Evolutionary conservation across 2,888 invertebrate species (phyloP).

Genomic region (Polylopha cassiicola): DNA sequence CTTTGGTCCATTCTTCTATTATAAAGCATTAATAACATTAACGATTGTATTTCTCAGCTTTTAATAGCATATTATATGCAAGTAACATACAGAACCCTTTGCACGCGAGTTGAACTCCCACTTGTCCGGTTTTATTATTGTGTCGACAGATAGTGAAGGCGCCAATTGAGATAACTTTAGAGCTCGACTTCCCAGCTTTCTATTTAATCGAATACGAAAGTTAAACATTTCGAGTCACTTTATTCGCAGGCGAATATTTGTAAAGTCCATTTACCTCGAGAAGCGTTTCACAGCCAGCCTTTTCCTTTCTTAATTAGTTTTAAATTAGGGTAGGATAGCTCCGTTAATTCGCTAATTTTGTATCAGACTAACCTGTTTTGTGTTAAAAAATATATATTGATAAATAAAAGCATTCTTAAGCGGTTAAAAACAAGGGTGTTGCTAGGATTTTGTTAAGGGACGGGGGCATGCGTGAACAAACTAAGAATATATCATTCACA

Average conservation of each 20-base stretch:
- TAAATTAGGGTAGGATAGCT: constrained; percentile 70
- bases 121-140: too few relatives aligned
- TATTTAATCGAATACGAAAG: constrained; percentile 73
- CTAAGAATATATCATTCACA: too few relatives aligned
- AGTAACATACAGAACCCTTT: too few relatives aligned
- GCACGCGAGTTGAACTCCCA: too few relatives aligned
- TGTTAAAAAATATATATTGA: constrained; percentile 20
- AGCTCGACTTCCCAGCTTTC: constrained; percentile 64
- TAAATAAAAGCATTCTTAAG: too few relatives aligned
- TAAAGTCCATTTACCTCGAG: constrained; percentile 66
- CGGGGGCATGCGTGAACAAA: too few relatives aligned
- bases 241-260: constrained; percentile 62
- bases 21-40: too few relatives aligned
- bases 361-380: constrained; percentile 32
- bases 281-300: constrained; percentile 63
- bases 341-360: constrained; percentile 65
- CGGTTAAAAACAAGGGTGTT: too few relatives aligned
- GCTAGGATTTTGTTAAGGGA: too few relatives aligned
- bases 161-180: constrained; percentile 31
- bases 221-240: constrained; percentile 65
- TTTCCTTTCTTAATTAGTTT: constrained; percentile 74
- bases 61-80: too few relatives aligned
- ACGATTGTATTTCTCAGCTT: too few relatives aligned
- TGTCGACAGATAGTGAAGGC: constrained; percentile 4
- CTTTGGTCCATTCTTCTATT: too few relatives aligned